phyloP scores from a whole-genome alignment of 2,797 vertebrate genomes.

The Sciurus carolinensis region DNA sequence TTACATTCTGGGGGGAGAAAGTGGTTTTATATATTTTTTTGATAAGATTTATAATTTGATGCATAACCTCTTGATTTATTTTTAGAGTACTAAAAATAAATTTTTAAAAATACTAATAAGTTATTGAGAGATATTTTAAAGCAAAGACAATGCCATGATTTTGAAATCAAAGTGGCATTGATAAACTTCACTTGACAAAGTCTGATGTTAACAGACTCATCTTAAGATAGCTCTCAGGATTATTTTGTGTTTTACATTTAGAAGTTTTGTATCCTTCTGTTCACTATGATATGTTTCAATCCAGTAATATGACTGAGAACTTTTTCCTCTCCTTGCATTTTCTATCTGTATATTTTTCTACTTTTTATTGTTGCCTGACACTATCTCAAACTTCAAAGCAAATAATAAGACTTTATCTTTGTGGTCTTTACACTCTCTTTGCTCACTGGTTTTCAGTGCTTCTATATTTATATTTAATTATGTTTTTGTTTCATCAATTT shows the following conservation, averaged over 20 bases:
- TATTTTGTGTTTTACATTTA: constrained; percentile 54
- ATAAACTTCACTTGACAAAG: constrained; percentile 64
- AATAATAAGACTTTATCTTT: not conserved
- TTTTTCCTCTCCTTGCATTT: not conserved
- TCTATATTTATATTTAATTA: constrained; percentile 67
- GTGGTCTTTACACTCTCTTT: not conserved
- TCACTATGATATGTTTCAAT: not conserved
- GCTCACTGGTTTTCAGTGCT: not conserved
- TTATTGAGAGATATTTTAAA: not conserved
- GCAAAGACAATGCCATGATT: constrained; percentile 56
- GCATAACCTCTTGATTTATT: not conserved
- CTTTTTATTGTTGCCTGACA: constrained; percentile 9
- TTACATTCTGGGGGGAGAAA: not conserved
- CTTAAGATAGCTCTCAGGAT: constrained; percentile 62
- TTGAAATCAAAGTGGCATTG: constrained; percentile 68
- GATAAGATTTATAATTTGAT: not conserved
- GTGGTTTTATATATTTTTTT: not conserved
- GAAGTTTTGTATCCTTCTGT: not conserved
- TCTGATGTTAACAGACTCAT: constrained; percentile 64
- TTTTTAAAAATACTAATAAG: constrained; percentile 3
- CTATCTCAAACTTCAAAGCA: not conserved
- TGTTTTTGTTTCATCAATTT: constrained; percentile 56
- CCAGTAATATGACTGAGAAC: not conserved
- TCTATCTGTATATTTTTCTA: constrained; percentile 47
- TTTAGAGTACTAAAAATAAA: not conserved